These are phyloP conservation scores for Anaspis maculata DNA, from an alignment of 2,888 invertebrate genomes.

Conservation along the genomic window DNA sequence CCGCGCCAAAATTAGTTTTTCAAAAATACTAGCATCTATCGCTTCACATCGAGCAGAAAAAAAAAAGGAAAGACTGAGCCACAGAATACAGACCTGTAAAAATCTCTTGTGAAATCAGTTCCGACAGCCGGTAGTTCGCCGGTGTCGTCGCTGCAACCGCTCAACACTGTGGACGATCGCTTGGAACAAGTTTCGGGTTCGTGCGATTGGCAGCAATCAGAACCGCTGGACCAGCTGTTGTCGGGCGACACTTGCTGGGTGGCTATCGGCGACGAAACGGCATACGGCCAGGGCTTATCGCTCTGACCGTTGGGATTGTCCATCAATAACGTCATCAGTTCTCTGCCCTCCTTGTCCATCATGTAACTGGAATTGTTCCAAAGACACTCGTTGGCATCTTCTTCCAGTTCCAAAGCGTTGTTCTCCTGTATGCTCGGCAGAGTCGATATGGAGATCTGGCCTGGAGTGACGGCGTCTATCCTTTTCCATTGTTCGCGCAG, in stretches of 20 bases:
- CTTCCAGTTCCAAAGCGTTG: conserved; percentile 62
- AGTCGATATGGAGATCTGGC: conserved; percentile 55
- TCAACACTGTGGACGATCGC: conserved; percentile 59
- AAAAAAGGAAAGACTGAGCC: too few relatives aligned
- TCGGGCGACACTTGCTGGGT: conserved; percentile 45
- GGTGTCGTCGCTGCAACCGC: conserved; percentile 56
- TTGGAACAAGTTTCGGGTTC: conserved; percentile 55
- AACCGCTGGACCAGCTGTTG: conserved; percentile 49
- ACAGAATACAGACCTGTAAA: too few relatives aligned
- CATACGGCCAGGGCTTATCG: conserved; percentile 61
- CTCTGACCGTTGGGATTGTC: conserved; percentile 42
- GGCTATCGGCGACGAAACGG: conserved; percentile 31
- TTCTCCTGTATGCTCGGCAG: conserved; percentile 68
- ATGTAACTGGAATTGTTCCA: conserved; percentile 70
- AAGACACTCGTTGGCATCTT: conserved; percentile 63
- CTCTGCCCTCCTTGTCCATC: conserved; percentile 58
- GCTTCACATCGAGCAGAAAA: too few relatives aligned
- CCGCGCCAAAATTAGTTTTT: too few relatives aligned
- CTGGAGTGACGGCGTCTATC: conserved; percentile 45
- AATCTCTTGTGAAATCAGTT: conserved; percentile 69
- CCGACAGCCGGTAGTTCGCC: conserved; percentile 58
- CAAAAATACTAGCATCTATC: too few relatives aligned
- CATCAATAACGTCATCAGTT: conserved; percentile 49
- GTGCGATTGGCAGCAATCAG: too few relatives aligned
- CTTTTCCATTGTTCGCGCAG: conserved; percentile 44